Evolutionary conservation across 2,797 vertebrate genomes (phyloP).

Genomic region (Sandelia bainsii): DNA sequence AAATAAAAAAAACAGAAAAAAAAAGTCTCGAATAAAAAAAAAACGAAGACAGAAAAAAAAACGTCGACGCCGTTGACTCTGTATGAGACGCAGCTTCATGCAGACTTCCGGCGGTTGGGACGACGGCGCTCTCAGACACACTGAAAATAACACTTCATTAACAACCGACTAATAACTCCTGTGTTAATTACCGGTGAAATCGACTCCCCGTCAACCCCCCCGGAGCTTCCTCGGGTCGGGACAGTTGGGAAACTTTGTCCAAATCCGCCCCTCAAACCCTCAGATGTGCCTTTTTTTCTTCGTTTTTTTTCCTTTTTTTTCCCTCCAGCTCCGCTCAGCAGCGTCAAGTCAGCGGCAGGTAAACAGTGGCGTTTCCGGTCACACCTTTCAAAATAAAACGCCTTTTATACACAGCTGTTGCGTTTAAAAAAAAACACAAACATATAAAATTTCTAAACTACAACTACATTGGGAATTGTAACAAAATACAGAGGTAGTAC

Average conservation of each 20-base stretch:
- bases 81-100: constrained; percentile 83
- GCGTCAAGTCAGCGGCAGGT: constrained; percentile 24
- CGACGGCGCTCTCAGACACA: constrained; percentile 78
- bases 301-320: constrained; percentile 66
- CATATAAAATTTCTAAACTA: too few species aligned
- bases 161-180: constrained; percentile 73
- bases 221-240: constrained; percentile 81
- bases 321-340: constrained; percentile 59
- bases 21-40: constrained; percentile 78
- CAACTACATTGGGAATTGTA: too few species aligned
- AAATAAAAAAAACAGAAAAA: constrained; percentile 76
- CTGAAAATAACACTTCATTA: constrained; percentile 76
- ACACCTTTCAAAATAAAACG: constrained; percentile 51
- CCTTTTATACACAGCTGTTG: rapidly evolving
- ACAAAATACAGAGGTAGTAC: too few species aligned
- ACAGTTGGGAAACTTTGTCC: constrained; percentile 87
- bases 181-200: constrained; percentile 82
- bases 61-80: constrained; percentile 77
- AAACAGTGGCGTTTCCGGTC: constrained; percentile 27
- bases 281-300: constrained; percentile 80
- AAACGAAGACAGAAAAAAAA: constrained; percentile 53
- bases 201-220: constrained; percentile 80
- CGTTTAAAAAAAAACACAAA: too few species aligned
- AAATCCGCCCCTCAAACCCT: constrained; percentile 83
- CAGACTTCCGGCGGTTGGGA: constrained; percentile 87